Conservation (phyloP, 2,888 invertebrate species). For the Lithophane leautieri region DNA sequence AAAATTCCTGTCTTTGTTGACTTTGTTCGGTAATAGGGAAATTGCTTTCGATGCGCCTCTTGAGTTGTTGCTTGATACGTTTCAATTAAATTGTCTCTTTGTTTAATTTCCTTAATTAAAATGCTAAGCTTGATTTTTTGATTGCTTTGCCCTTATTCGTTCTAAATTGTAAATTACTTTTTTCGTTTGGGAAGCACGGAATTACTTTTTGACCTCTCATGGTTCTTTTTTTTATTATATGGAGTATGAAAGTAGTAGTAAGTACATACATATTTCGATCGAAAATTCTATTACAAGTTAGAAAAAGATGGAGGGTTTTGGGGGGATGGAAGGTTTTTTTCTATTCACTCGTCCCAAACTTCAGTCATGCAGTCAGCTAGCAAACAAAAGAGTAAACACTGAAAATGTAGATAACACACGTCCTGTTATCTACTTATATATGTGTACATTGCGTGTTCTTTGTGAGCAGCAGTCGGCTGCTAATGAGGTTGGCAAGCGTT, state of each 20-base stretch:
- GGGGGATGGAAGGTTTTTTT: neutral
- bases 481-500: slow-evolving; percentile 47
- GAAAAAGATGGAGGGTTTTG: neutral
- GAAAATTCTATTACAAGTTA: neutral
- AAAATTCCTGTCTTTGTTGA: slow-evolving; percentile 61
- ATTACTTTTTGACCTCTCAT: too few relatives aligned
- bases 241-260: too few relatives aligned
- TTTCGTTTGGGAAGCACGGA: slow-evolving; percentile 27
- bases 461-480: slow-evolving; percentile 28
- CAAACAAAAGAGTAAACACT: slow-evolving; percentile 28
- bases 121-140: slow-evolving; percentile 51
- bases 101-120: slow-evolving; percentile 56
- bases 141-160: slow-evolving; percentile 37
- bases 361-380: neutral
- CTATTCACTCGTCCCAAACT: neutral
- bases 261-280: neutral
- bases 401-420: slow-evolving; percentile 6
- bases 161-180: slow-evolving; percentile 44
- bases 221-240: neutral
- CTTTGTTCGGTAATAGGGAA: slow-evolving; percentile 55
- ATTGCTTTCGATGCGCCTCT: slow-evolving; percentile 57
- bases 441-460: slow-evolving; percentile 32
- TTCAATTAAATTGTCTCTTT: slow-evolving; percentile 57
- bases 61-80: slow-evolving; percentile 52
- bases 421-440: neutral